These are phyloP conservation scores for Odiellus spinosus DNA, from an alignment of 2,888 invertebrate genomes.

Conservation along the genomic window DNA sequence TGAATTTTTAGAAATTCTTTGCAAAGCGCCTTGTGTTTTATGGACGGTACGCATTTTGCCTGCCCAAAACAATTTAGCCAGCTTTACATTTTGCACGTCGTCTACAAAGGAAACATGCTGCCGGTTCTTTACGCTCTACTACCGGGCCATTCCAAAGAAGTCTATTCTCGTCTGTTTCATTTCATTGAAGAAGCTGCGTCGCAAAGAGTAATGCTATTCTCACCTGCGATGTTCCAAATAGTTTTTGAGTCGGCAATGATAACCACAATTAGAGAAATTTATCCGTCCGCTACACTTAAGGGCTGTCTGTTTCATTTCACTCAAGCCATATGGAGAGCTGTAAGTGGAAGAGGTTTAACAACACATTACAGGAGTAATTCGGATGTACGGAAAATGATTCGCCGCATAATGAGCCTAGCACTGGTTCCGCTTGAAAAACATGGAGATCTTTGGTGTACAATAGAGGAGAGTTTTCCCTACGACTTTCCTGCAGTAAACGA, in stretches of 20 bases:
- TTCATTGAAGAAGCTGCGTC: not conserved
- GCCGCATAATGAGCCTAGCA: not conserved
- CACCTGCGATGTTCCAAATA: not conserved
- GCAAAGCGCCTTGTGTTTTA: not conserved
- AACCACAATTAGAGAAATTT: not conserved
- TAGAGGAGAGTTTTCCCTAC: not conserved
- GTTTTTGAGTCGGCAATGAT: not conserved
- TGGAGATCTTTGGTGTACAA: not conserved
- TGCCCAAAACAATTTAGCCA: not conserved
- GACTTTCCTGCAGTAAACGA: not conserved
- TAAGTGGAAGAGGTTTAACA: not conserved
- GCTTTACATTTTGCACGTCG: not conserved
- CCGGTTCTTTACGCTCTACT: not conserved
- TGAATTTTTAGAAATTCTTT: not conserved
- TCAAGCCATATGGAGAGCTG: not conserved
- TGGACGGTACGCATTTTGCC: constrained; percentile 1
- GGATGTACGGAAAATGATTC: not conserved
- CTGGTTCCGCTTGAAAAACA: constrained; percentile 1
- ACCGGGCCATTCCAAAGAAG: not conserved
- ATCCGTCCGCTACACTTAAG: not conserved
- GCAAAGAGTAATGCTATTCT: not conserved
- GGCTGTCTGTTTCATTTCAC: not conserved
- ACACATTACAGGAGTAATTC: not conserved
- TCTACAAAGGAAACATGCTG: not conserved
- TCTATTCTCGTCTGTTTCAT: not conserved